Conservation (phyloP, 1,140 invertebrate genomes). For the Drosophila willistoni region DNA sequence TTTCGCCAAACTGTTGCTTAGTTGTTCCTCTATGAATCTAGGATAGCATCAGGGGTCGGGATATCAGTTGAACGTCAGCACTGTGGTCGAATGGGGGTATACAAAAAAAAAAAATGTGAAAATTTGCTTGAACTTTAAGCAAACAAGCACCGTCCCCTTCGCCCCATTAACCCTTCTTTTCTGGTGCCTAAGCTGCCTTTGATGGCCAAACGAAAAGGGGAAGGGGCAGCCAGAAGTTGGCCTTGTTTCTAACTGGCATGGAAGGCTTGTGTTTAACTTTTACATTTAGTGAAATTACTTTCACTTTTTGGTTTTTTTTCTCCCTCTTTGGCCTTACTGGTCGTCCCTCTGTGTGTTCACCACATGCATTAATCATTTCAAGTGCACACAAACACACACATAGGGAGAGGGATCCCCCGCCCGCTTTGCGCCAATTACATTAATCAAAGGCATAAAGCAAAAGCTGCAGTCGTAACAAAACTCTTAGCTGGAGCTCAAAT, state of each 20-base stretch:
- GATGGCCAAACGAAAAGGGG: neutral
- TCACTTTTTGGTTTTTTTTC: constrained; percentile 32
- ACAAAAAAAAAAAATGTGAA: constrained; percentile 18
- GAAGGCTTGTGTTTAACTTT: constrained; percentile 22
- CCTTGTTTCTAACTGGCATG: constrained; percentile 22
- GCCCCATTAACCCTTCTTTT: too few relatives aligned
- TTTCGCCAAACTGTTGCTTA: constrained; percentile 73
- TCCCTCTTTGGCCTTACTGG: constrained; percentile 24
- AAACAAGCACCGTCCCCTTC: constrained; percentile 43
- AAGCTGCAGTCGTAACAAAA: constrained; percentile 56
- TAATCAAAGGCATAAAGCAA: constrained; percentile 63
- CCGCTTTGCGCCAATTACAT: constrained; percentile 68
- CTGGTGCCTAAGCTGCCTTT: constrained; percentile 23
- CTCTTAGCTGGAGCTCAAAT: constrained; percentile 47
- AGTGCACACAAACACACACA: constrained; percentile 43
- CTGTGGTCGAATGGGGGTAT: constrained; percentile 27
- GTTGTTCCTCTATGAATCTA: constrained; percentile 33
- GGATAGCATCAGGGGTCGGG: constrained; percentile 28
- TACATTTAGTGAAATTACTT: constrained; percentile 41
- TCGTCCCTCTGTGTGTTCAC: constrained; percentile 17
- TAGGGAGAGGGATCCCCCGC: constrained; percentile 2
- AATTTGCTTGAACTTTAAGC: constrained; percentile 73
- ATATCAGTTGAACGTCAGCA: constrained; percentile 52
- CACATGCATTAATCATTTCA: constrained; percentile 65
- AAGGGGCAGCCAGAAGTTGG: constrained; percentile 1